These are phyloP conservation scores for Drosophila nigrodunni DNA, from an alignment of 1,140 invertebrate species.

Conservation along the genomic window DNA sequence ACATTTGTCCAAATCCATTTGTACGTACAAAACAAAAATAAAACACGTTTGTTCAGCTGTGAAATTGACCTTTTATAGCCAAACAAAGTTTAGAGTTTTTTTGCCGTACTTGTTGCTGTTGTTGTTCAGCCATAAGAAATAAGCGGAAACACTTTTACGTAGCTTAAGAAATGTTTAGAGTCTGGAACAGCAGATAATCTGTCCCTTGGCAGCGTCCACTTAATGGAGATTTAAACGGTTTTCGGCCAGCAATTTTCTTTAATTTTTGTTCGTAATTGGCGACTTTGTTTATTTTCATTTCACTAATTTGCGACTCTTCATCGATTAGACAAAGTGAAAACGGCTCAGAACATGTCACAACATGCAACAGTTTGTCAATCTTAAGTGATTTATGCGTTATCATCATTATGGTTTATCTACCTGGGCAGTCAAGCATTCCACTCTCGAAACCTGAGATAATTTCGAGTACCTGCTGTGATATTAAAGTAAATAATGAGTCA, in stretches of 20 bases:
- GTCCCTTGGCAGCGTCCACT: constrained; percentile 12
- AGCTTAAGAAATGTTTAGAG: constrained; percentile 27
- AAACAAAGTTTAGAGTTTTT: constrained; percentile 21
- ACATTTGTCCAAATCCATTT: constrained; percentile 17
- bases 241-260: constrained; percentile 19
- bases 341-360: constrained; percentile 4
- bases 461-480: not conserved
- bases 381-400: constrained; percentile 35
- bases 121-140: constrained; percentile 42
- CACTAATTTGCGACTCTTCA: constrained; percentile 14
- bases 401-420: constrained; percentile 13
- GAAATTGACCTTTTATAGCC: constrained; percentile 79
- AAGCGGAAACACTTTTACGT: constrained; percentile 70
- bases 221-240: constrained; percentile 35
- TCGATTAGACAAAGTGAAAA: constrained; percentile 21
- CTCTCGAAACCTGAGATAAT: constrained; percentile 6
- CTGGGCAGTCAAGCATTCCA: not conserved
- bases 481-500: not conserved
- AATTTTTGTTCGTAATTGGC: constrained; percentile 17
- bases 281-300: constrained; percentile 19
- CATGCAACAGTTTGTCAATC: constrained; percentile 8
- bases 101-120: constrained; percentile 10
- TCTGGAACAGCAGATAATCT: constrained; percentile 27
- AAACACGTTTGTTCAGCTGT: constrained; percentile 80
- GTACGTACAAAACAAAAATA: constrained; percentile 23